These are phyloP conservation scores for Hippasteria phrygiana DNA, from an alignment of 53 echinoderm and acorn worm genomes.

Conservation along the genomic window DNA sequence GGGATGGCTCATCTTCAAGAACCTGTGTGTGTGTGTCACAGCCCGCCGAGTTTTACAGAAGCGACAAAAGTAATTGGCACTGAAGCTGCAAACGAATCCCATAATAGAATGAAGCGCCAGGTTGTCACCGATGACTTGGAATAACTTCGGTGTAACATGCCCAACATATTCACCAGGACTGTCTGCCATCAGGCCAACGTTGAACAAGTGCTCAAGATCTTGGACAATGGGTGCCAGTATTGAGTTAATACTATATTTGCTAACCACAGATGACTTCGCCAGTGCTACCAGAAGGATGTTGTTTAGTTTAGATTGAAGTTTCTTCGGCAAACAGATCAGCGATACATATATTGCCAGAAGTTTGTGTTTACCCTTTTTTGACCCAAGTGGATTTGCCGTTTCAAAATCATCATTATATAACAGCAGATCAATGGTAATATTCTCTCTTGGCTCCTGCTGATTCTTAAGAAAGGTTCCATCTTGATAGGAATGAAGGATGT, in stretches of 20 bases:
- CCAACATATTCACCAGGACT: constrained; percentile 37
- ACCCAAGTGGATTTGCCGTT: constrained; percentile 68
- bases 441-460: neutral
- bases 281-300: constrained; percentile 37
- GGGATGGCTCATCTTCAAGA: neutral
- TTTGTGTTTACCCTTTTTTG: constrained; percentile 35
- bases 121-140: constrained; percentile 60
- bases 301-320: neutral
- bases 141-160: constrained; percentile 19
- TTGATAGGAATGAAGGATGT: constrained; percentile 18
- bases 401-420: constrained; percentile 67
- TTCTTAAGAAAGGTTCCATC: constrained; percentile 29
- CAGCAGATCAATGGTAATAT: neutral
- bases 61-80: constrained; percentile 47
- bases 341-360: constrained; percentile 30
- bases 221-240: neutral
- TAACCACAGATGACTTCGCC: neutral
- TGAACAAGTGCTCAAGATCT: constrained; percentile 18
- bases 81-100: constrained; percentile 46
- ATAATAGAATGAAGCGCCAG: constrained; percentile 23
- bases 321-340: neutral
- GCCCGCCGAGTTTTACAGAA: constrained; percentile 16
- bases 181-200: neutral
- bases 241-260: constrained; percentile 26
- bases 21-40: neutral